Evolutionary conservation across 2,888 invertebrate genomes (phyloP).

Genomic region (Agrenia bidenticulata): DNA sequence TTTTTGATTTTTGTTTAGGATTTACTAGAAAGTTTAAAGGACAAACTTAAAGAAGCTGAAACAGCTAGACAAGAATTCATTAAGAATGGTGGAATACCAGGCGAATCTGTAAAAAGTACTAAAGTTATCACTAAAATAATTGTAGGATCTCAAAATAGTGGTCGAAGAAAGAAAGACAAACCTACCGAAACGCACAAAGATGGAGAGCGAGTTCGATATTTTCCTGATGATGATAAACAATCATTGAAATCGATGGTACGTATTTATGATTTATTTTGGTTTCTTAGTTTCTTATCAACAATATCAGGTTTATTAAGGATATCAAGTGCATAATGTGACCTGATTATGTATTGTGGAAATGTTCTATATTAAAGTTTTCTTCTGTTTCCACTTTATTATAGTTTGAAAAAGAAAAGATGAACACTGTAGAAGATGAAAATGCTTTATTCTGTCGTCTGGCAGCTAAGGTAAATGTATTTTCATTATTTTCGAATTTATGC

Average conservation of each 20-base stretch:
- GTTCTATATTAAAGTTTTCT: too few relatives aligned
- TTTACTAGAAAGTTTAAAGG: slow-evolving; percentile 69
- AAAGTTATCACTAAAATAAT: slow-evolving; percentile 49
- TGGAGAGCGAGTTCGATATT: slow-evolving; percentile 76
- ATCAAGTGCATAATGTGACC: too few relatives aligned
- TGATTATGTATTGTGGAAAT: too few relatives aligned
- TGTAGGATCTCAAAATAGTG: slow-evolving; percentile 25
- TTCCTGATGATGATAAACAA: slow-evolving; percentile 85
- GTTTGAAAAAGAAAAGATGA: slow-evolving; percentile 71
- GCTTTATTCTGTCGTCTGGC: slow-evolving; percentile 74
- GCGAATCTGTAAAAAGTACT: slow-evolving; percentile 1
- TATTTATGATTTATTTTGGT: slow-evolving; percentile 22
- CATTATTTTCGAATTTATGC: too few relatives aligned
- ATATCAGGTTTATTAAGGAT: too few relatives aligned
- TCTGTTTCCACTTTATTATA: too few relatives aligned
- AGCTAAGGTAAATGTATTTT: slow-evolving; percentile 58
- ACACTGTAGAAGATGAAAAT: slow-evolving; percentile 76
- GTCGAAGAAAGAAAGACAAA: slow-evolving; percentile 42
- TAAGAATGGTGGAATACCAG: slow-evolving; percentile 34
- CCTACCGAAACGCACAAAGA: slow-evolving; percentile 68
- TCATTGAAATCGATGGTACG: slow-evolving; percentile 76
- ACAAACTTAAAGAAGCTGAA: slow-evolving; percentile 58
- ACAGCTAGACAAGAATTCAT: slow-evolving; percentile 48
- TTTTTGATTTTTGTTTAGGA: slow-evolving; percentile 56
- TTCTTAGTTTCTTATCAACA: too few relatives aligned